A percentile compares a stretch with the other conserved stretches of the same genome.
These are phyloP conservation scores for Cassiopea andromeda DNA, from an alignment of 30 jellyfish, hydroid and myxozoan species.

Conservation along the genomic window DNA sequence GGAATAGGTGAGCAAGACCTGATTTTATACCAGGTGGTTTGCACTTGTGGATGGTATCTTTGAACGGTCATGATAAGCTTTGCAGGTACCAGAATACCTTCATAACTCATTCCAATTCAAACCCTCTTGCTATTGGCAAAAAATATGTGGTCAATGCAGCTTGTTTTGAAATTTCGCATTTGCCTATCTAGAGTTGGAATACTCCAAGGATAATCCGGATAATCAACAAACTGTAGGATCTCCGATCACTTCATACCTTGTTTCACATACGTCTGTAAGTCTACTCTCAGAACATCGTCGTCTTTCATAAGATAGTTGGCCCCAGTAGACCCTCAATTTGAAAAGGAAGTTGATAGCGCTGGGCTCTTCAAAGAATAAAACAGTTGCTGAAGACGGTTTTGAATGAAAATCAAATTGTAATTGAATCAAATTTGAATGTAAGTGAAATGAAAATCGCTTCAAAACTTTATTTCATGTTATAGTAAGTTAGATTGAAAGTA, in stretches of 20 bases:
- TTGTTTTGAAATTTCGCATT: constrained; percentile 27
- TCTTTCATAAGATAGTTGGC: not conserved
- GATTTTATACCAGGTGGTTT: not conserved
- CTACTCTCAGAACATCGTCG: constrained; percentile 7
- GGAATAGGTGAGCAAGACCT: not conserved
- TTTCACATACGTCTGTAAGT: constrained; percentile 12
- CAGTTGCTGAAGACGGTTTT: not conserved
- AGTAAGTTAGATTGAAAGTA: not conserved
- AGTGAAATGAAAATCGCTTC: not conserved
- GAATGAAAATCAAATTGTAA: not conserved
- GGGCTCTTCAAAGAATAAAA: not conserved
- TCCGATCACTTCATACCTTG: constrained; percentile 16
- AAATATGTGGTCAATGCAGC: constrained; percentile 10
- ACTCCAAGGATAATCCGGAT: constrained; percentile 55
- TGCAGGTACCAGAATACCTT: constrained; percentile 37
- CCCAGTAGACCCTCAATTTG: not conserved
- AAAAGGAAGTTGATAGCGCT: not conserved
- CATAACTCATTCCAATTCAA: constrained; percentile 55
- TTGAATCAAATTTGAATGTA: not conserved
- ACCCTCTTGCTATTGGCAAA: not conserved
- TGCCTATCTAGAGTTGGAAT: constrained; percentile 53
- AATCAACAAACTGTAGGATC: constrained; percentile 30
- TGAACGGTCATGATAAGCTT: not conserved
- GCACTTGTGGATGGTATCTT: not conserved
- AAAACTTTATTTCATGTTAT: not conserved